Percentiles rank a stretch among this genome's conserved stretches.
phyloP scores from a whole-genome alignment of 2,888 invertebrate species.

The Scaptomyza tumidula region DNA sequence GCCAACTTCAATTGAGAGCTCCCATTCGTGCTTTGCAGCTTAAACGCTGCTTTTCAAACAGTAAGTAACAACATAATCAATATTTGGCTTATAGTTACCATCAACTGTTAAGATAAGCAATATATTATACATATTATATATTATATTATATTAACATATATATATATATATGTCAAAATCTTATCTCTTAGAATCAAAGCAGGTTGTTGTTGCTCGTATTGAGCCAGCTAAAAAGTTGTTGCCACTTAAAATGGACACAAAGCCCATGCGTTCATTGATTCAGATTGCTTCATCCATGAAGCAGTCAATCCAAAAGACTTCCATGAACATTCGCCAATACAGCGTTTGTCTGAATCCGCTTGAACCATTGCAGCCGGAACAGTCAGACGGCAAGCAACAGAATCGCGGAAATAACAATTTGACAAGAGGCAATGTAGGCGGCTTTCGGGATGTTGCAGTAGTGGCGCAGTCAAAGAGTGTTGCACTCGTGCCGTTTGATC shows the following conservation, averaged over 20 bases:
- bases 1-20: constrained; percentile 43
- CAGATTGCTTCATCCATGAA: constrained; percentile 9
- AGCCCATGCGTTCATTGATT: neutral
- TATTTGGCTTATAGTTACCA: neutral
- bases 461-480: constrained; percentile 7
- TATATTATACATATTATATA: too few species aligned
- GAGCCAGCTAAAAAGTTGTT: constrained; percentile 17
- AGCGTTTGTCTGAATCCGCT: constrained; percentile 5
- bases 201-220: constrained; percentile 9
- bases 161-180: too few species aligned
- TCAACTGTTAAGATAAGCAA: too few species aligned
- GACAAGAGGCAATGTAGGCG: neutral
- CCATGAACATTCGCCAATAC: neutral
- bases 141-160: too few species aligned
- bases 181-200: constrained; percentile 3
- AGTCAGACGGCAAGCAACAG: neutral
- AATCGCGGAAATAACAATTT: constrained; percentile 5
- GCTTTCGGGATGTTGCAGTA: neutral
- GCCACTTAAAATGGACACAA: neutral
- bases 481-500: constrained; percentile 20
- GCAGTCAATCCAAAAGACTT: constrained; percentile 1
- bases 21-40: constrained; percentile 31
- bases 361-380: constrained; percentile 1
- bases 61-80: constrained; percentile 28
- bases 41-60: constrained; percentile 32